Evolutionary conservation across 1,140 invertebrate genomes (phyloP).

Genomic region (Sycophaga agraensis): DNA sequence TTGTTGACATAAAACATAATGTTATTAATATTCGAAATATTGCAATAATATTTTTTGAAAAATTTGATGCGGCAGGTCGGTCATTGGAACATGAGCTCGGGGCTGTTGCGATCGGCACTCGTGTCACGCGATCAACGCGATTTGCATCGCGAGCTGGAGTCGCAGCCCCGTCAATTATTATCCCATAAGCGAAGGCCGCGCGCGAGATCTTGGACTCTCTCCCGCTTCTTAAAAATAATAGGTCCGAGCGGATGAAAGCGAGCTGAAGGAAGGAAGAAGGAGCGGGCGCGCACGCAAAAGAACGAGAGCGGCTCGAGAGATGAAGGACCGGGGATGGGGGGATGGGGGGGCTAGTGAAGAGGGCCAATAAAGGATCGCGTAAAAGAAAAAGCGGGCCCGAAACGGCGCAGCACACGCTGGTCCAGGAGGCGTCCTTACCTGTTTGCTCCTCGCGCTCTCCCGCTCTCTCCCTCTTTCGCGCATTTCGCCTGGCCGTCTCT

Average conservation of each 20-base stretch:
- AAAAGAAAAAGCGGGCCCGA: slow-evolving; percentile 8
- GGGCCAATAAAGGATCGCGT: slow-evolving; percentile 19
- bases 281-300: neutral
- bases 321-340: slow-evolving; percentile 8
- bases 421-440: no score
- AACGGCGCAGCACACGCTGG: no score
- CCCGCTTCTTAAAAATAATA: slow-evolving; percentile 20
- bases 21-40: no score
- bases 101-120: no score
- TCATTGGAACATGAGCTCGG: no score
- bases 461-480: neutral
- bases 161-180: slow-evolving; percentile 20
- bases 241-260: slow-evolving; percentile 5
- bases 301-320: slow-evolving; percentile 2
- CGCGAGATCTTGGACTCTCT: neutral
- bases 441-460: neutral
- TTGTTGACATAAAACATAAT: no score
- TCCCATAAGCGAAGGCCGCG: slow-evolving; percentile 10
- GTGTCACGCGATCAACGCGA: no score
- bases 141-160: neutral
- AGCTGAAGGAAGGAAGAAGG: neutral
- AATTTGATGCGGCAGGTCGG: no score
- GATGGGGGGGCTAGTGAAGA: neutral
- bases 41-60: no score
- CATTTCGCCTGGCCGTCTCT: neutral